These are phyloP conservation scores for Acanthornis magna DNA, from an alignment of 2,797 vertebrate genomes.

Conservation along the genomic window DNA sequence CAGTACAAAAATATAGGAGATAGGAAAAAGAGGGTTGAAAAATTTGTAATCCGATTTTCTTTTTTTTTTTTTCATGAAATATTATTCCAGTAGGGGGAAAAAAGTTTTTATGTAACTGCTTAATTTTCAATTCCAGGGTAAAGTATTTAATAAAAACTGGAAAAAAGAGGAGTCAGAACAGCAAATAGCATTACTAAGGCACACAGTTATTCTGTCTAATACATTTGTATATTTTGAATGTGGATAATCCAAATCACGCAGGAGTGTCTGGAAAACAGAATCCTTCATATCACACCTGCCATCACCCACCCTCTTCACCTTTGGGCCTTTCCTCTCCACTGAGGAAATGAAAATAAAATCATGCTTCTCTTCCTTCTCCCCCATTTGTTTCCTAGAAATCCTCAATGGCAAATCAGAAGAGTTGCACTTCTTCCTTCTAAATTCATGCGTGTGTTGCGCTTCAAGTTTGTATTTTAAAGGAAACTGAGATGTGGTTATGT, in stretches of 20 bases:
- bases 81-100: background rate
- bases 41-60: accelerated
- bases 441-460: background rate
- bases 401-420: background rate
- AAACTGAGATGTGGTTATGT: background rate
- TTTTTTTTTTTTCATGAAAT: background rate
- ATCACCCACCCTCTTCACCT: background rate
- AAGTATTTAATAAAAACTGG: background rate
- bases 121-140: background rate
- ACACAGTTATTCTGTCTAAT: background rate
- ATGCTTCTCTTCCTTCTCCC: background rate
- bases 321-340: background rate
- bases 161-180: background rate
- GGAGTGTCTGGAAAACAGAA: background rate
- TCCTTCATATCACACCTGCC: background rate
- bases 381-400: background rate
- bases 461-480: background rate
- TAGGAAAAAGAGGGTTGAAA: background rate
- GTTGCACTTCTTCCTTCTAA: background rate
- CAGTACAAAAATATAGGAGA: background rate
- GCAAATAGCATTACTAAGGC: background rate
- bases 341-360: background rate
- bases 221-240: background rate
- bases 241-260: background rate
- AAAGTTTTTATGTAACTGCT: background rate